phyloP scores from a whole-genome alignment of 2,888 invertebrate species.

The Sphinx pinastri region DNA sequence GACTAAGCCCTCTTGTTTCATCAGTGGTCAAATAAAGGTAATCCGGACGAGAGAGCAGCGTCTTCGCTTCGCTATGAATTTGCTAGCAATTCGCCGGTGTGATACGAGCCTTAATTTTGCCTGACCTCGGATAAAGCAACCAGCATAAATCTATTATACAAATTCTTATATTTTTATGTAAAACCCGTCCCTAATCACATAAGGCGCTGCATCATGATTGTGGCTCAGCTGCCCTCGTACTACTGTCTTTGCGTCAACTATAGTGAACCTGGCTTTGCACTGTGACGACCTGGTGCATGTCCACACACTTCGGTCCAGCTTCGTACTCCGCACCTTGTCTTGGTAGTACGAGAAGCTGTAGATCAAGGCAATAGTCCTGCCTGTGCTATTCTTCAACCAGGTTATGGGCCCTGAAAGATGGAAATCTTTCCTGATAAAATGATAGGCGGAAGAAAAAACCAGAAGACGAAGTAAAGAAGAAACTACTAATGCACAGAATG shows the following conservation, averaged over 20 bases:
- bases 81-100: too few relatives aligned
- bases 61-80: too few relatives aligned
- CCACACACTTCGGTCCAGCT: background rate
- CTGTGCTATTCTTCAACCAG: background rate
- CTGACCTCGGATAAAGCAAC: too few relatives aligned
- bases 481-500: too few relatives aligned
- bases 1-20: too few relatives aligned
- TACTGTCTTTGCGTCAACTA: background rate
- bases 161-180: conserved; percentile 13
- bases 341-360: background rate
- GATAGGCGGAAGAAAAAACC: too few relatives aligned
- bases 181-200: conserved; percentile 1
- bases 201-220: conserved; percentile 1
- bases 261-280: conserved; percentile 18
- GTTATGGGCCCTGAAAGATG: background rate
- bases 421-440: too few relatives aligned
- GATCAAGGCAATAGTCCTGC: background rate
- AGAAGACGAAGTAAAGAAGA: too few relatives aligned
- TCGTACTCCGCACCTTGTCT: background rate
- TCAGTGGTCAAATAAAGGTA: too few relatives aligned
- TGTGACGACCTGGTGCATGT: background rate
- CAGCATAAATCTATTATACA: too few relatives aligned
- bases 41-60: too few relatives aligned
- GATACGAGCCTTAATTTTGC: too few relatives aligned
- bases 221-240: conserved; percentile 12